A percentile compares a stretch with the other conserved stretches of the same genome.
phyloP scores from a whole-genome alignment of 2,797 vertebrate genomes.

The Cossypha niveicapilla region DNA sequence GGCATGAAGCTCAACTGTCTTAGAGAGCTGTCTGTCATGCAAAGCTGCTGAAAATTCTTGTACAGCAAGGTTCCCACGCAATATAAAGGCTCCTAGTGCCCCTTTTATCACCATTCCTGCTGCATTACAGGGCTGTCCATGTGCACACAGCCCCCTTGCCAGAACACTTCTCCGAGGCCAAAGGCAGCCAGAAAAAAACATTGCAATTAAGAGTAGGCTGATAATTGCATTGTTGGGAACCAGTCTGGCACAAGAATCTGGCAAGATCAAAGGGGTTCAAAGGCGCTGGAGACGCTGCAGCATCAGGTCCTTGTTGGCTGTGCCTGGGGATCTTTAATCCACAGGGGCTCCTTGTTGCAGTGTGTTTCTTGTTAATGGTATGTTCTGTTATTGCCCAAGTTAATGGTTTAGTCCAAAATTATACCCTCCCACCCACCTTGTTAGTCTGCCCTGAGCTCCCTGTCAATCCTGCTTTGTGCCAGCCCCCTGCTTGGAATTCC shows the following conservation, averaged over 20 bases:
- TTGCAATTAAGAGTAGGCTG: slow-evolving; percentile 38
- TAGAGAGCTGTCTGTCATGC: neutral
- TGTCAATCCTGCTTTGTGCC: too few species aligned
- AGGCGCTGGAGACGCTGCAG: neutral
- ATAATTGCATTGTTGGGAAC: slow-evolving; percentile 48
- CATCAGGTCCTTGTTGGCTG: neutral
- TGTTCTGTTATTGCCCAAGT: too few species aligned
- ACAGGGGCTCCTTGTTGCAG: neutral
- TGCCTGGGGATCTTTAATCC: neutral
- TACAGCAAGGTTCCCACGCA: slow-evolving; percentile 29
- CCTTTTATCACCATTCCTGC: slow-evolving; percentile 4
- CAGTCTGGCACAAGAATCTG: slow-evolving; percentile 48
- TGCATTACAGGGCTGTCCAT: slow-evolving; percentile 4
- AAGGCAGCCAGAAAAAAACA: slow-evolving; percentile 18
- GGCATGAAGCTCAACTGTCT: neutral
- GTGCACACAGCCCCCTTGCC: neutral
- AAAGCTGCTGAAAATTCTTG: neutral
- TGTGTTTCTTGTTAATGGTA: too few species aligned
- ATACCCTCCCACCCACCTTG: too few species aligned
- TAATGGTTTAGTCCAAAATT: too few species aligned
- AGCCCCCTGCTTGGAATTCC: too few species aligned
- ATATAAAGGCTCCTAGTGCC: neutral
- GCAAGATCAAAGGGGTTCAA: slow-evolving; percentile 14
- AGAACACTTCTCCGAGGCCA: neutral
- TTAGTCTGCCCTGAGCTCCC: too few species aligned